Evolutionary conservation across 1,140 invertebrate species (phyloP), one percentile per base, ranked within the genome.

Genomic region (Heterodera schachtii): DNA sequence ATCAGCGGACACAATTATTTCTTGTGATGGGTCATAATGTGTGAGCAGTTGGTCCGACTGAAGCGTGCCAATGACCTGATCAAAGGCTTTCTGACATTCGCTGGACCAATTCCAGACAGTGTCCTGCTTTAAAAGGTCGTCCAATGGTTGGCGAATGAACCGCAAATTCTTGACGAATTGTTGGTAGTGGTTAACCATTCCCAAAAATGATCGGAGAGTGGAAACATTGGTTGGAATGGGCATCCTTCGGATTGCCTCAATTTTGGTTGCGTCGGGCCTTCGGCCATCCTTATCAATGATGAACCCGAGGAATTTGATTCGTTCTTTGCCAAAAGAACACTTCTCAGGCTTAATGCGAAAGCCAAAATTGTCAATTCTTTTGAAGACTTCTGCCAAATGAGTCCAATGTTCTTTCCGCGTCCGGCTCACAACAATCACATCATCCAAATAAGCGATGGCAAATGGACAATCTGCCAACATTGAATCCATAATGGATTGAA

Each of bases 1-100:
- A 88, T 93, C 92, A 41, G 90, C 90, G 13, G 91, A 86, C 47
- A 93, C 64, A 16, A 90, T 82, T 6, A 92, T 75, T 46, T 87
- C 6, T 81, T 73, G 85, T 82, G 86, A 78, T 41, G 88, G 85
- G 70, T 92, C 89, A 83, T 90, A 92, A 79, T 90, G 87, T 2
- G 86, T 86, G 21, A 91, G 81, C 16, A 90, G 79, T 71, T 75
- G 44, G n/a, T 82, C 64, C n/a, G 84, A 83, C 41, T 83, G 19
- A n/a, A 92, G 80, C 70, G 74, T 67, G 9, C 80, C 8, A 82
- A 90, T 90, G 3, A 90, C 47, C 41, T 80, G 2, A 82, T 44
- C 49, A 84, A 91, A 91, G 9, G 86, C 83, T 3, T 64, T 43
- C 57, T 86, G 49, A 19, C 73, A 57, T 13, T 9, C 44, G 11